phyloP scores from a whole-genome alignment of 2,797 vertebrate species.

The Falco peregrinus region DNA sequence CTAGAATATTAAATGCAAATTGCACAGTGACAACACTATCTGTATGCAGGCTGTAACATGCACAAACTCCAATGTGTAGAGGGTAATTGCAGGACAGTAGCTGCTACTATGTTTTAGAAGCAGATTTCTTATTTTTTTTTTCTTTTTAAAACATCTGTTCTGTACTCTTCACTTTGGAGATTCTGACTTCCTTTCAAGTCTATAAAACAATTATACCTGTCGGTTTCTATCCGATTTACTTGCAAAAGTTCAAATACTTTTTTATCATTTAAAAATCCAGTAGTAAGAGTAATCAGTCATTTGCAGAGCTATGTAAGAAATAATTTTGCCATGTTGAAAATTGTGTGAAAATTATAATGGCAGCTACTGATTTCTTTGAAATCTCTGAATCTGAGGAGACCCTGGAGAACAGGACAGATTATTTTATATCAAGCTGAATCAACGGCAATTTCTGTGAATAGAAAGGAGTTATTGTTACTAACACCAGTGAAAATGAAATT shows the following conservation, averaged over 20 bases:
- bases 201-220: slow-evolving; percentile 48
- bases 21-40: not conserved
- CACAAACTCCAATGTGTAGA: not conserved
- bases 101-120: slow-evolving; percentile 43
- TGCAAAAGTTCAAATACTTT: not conserved
- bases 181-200: slow-evolving; percentile 29
- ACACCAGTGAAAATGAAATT: not conserved
- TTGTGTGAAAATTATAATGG: not conserved
- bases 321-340: not conserved
- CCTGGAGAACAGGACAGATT: not conserved
- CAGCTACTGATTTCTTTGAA: not conserved
- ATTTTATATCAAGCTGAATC: not conserved
- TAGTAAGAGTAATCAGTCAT: not conserved
- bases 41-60: not conserved
- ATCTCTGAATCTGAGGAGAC: not conserved
- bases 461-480: not conserved
- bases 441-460: not conserved
- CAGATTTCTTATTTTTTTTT: not conserved
- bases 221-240: slow-evolving; percentile 14
- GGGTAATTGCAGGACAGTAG: slow-evolving; percentile 44
- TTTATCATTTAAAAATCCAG: slow-evolving; percentile 23
- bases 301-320: not conserved
- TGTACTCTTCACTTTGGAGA: not conserved
- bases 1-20: slow-evolving; percentile 38
- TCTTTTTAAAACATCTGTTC: slow-evolving; percentile 50